Evolutionary conservation across 2,797 vertebrate genomes (phyloP).

Genomic region (Galagoides demidoff): DNA sequence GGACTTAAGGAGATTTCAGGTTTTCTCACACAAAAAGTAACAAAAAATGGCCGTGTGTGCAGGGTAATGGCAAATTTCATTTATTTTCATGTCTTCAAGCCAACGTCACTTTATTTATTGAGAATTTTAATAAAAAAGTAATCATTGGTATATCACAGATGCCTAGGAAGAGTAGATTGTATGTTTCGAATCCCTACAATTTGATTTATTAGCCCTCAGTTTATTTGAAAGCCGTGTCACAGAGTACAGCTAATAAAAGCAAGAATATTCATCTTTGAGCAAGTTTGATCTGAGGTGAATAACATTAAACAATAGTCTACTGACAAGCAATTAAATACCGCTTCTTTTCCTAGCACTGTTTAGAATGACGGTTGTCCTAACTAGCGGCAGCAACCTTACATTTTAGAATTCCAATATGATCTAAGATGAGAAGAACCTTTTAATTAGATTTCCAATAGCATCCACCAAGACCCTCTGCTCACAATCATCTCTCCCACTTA

Average conservation of each 20-base stretch:
- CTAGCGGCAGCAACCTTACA: conserved; percentile 57
- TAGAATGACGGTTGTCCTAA: conserved; percentile 67
- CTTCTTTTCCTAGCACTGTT: conserved; percentile 13
- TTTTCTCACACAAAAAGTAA: not conserved
- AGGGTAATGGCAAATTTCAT: not conserved
- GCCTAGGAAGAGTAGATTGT: not conserved
- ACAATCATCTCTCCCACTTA: conserved; percentile 66
- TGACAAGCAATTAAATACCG: conserved; percentile 75
- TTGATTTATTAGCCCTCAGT: conserved; percentile 62
- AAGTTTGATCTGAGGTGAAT: conserved; percentile 72
- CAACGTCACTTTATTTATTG: conserved; percentile 30
- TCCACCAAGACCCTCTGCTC: conserved; percentile 27
- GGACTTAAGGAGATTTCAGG: not conserved
- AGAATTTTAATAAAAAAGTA: conserved; percentile 48
- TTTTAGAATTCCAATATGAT: conserved; percentile 64
- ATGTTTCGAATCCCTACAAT: conserved; percentile 34
- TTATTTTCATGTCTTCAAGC: not conserved
- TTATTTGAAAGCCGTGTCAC: conserved; percentile 61
- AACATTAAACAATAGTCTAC: conserved; percentile 61
- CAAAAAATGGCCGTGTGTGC: not conserved
- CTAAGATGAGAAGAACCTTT: conserved; percentile 64
- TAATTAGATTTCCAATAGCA: conserved; percentile 74
- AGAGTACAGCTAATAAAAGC: conserved; percentile 73
- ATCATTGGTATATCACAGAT: conserved; percentile 17
- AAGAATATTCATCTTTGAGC: conserved; percentile 65